A percentile compares a stretch with the other conserved stretches of the same genome.
These are phyloP conservation scores for Cantharis nigra DNA, from an alignment of 2,888 invertebrate species.

Conservation along the genomic window DNA sequence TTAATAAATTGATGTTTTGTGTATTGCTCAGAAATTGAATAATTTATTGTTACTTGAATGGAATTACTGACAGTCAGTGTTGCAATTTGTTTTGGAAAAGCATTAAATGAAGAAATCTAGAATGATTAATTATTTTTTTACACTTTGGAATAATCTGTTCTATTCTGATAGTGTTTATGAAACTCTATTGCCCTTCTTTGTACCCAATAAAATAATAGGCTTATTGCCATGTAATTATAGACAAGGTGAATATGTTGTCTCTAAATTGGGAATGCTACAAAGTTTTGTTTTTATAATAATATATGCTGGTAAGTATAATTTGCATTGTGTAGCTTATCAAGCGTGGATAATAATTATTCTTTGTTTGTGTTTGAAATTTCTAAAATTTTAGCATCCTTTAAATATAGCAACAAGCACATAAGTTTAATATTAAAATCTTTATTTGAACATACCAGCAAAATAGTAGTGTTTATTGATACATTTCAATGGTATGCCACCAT, in stretches of 20 bases:
- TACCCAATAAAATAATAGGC: constrained; percentile 23
- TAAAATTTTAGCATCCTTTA: constrained; percentile 20
- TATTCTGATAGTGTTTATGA: constrained; percentile 21
- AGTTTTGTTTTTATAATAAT: constrained; percentile 11
- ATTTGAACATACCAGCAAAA: constrained; percentile 12
- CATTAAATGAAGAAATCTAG: neutral
- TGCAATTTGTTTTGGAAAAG: neutral
- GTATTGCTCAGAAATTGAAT: neutral
- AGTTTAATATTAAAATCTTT: neutral
- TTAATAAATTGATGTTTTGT: neutral
- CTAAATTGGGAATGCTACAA: constrained; percentile 15
- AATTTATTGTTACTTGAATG: neutral
- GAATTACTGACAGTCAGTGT: neutral
- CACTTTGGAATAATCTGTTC: constrained; percentile 7
- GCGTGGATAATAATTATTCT: neutral
- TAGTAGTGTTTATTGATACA: constrained; percentile 26
- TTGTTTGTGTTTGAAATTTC: neutral
- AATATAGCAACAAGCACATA: constrained; percentile 14
- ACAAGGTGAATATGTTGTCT: constrained; percentile 8
- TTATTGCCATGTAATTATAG: constrained; percentile 16
- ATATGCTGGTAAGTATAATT: constrained; percentile 23
- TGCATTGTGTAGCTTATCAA: neutral
- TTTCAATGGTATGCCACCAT: constrained; percentile 30
- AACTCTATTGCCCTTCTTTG: constrained; percentile 22
- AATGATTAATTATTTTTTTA: neutral